Conservation (phyloP, 1,140 invertebrate genomes). For the Bilobella aurantiaca region DNA sequence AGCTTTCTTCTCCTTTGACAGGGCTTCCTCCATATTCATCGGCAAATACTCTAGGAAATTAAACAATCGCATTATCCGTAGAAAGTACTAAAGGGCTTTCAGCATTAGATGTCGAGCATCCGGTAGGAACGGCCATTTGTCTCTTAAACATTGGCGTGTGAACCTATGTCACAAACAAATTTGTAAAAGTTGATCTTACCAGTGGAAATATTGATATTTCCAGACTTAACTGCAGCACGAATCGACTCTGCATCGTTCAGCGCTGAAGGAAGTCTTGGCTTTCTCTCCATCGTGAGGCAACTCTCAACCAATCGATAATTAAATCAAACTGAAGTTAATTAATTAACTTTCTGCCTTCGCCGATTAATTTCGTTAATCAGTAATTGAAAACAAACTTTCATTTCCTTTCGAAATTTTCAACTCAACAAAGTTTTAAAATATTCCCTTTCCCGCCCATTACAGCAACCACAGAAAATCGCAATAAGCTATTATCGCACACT, state of each 20-base stretch:
- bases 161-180: not conserved
- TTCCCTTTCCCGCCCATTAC: no score
- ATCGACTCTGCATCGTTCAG: slow-evolving; percentile 41
- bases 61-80: not conserved
- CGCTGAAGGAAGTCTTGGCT: slow-evolving; percentile 45
- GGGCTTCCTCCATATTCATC: slow-evolving; percentile 77
- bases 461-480: no score
- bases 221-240: slow-evolving; percentile 43
- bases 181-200: slow-evolving; percentile 41
- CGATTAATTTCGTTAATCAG: no score
- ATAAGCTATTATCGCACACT: no score
- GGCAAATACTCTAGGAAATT: slow-evolving; percentile 43
- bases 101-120: not conserved
- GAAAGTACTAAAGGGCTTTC: not conserved
- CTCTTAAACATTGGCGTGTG: not conserved
- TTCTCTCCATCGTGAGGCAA: no score
- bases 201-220: slow-evolving; percentile 61
- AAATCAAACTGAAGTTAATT: not conserved
- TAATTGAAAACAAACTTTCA: no score
- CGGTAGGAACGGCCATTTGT: not conserved
- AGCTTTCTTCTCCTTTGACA: slow-evolving; percentile 64
- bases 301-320: not conserved
- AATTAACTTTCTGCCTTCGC: no score
- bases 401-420: no score
- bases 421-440: no score